Conservation (phyloP, 2,888 invertebrate genomes). For the Nephrotoma guestfalica region DNA sequence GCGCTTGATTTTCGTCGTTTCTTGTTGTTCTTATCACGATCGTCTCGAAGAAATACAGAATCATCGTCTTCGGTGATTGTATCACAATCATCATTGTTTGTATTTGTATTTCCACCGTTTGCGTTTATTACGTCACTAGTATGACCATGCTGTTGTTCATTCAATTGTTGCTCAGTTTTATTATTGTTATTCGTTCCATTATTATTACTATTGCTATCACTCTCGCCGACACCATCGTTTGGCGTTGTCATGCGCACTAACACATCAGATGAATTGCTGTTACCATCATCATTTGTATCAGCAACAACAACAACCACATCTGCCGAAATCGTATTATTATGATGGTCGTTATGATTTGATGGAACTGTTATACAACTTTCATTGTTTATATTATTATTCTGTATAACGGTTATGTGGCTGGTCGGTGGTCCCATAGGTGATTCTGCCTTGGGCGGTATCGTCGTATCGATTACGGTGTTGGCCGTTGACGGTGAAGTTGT, state of each 20-base stretch:
- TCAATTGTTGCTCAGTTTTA: background rate
- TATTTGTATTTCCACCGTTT: background rate
- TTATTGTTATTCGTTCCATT: background rate
- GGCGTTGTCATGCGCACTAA: background rate
- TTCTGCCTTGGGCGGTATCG: background rate
- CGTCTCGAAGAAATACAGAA: background rate
- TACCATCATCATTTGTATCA: conserved; percentile 4
- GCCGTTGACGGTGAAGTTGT: conserved; percentile 14
- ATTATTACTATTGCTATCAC: background rate
- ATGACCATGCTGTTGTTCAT: background rate
- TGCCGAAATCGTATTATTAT: background rate
- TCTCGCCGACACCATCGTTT: conserved; percentile 2
- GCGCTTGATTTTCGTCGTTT: background rate
- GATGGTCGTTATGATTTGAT: background rate
- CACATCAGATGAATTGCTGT: background rate
- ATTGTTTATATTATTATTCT: background rate
- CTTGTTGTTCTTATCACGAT: background rate
- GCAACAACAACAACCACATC: background rate
- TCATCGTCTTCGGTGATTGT: background rate
- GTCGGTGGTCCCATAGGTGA: background rate
- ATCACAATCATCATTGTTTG: background rate
- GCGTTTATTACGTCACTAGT: background rate
- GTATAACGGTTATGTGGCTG: background rate
- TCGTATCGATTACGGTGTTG: background rate
- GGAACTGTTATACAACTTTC: background rate